Base-by-base conservation (phyloP, 2,113 vertebrate genomes). In the Triplophysa rosa region DNA sequence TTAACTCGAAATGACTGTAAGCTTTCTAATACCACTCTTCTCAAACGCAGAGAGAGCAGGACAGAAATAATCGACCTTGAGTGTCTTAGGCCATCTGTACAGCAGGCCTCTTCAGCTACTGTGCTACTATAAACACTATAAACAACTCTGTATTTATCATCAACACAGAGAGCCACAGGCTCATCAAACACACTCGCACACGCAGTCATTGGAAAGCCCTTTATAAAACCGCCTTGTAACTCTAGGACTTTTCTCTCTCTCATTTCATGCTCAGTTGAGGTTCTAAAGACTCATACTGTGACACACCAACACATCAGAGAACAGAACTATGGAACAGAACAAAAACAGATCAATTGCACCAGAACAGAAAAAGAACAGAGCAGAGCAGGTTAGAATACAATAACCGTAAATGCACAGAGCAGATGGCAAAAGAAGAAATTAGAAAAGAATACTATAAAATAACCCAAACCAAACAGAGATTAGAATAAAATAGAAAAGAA, bases 41-140 rank as follows among this genome's bases (percentile, higher is more conserved):
- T 72, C 42, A 68, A 58, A 73, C 7, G 64, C 80, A 77, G 52
- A n/a, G 42, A 49, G n/a, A 17, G 21, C 11, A 58, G 67, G 75
- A 78, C 77, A 82, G 71, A 84, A 79, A 84, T 84, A 84, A 84
- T 82, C 61, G 71, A 82, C 83, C 83, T 84, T 79, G 80, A 73
- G 78, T 82, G 71, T 84, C 76, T 84, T 66, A 29, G 74, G 45
- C 26, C 80, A 81, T 78, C 69, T 33, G 73, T 78, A 62, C 70
- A 78, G 71, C 59, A 67, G 79, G 40, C 23, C 21, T 69, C 47
- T 71, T 67, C 75, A 78, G 80, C 78, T 82, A 82, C 76, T 78
- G 66, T 70, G 64, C 70, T 75, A 75, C 65, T 84, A 29, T 67
- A 58, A 52, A 78, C 24, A 82, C 61, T 37, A 26, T 54, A 65